Evolutionary conservation across 1,140 invertebrate species (phyloP).

Genomic region (Sminthurides bifidus): DNA sequence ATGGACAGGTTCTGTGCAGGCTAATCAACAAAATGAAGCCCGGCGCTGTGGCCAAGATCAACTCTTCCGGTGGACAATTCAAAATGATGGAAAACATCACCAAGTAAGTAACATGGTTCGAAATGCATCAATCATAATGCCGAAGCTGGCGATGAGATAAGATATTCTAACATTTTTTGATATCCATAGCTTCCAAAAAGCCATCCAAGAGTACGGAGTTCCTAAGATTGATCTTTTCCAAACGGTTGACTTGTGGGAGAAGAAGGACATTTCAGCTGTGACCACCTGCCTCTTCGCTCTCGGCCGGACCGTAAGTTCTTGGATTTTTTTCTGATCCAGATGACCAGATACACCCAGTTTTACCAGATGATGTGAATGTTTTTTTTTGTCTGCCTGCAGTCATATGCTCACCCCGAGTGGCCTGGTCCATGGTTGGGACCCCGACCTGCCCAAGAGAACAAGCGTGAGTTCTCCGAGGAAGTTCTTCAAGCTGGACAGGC

Average conservation of each 20-base stretch:
- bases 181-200: slow-evolving; percentile 66
- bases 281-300: slow-evolving; percentile 76
- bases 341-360: too few relatives aligned
- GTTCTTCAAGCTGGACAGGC: slow-evolving; percentile 57
- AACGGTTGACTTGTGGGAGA: slow-evolving; percentile 84
- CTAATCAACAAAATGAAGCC: slow-evolving; percentile 79
- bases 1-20: slow-evolving; percentile 78
- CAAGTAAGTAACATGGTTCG: too few relatives aligned
- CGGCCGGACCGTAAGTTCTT: slow-evolving; percentile 60
- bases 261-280: slow-evolving; percentile 82
- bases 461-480: slow-evolving; percentile 78
- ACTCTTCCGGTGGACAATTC: slow-evolving; percentile 77
- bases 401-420: slow-evolving; percentile 77
- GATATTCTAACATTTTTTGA: neutral
- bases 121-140: too few relatives aligned
- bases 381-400: slow-evolving; percentile 41
- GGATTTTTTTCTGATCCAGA: too few relatives aligned
- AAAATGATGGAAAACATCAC: slow-evolving; percentile 94
- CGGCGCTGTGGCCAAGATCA: slow-evolving; percentile 69
- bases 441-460: slow-evolving; percentile 69
- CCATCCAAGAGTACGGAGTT: slow-evolving; percentile 73
- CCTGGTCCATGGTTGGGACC: slow-evolving; percentile 72
- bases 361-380: too few relatives aligned
- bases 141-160: neutral
- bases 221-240: slow-evolving; percentile 83